Conservation (phyloP, 2,797 vertebrate genomes). For the Anableps anableps region DNA sequence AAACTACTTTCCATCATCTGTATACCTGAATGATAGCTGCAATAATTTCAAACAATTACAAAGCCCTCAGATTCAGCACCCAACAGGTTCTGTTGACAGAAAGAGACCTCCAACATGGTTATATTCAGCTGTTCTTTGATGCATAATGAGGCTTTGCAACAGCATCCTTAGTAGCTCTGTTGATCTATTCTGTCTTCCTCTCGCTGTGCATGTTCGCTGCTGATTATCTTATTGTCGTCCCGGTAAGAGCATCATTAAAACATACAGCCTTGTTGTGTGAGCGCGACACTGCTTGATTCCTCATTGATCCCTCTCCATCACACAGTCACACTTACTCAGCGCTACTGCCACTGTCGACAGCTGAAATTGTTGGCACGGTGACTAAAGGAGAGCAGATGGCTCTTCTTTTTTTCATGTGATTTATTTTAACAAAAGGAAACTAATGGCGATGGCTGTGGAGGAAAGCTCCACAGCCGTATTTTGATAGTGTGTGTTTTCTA, state of each 20-base stretch:
- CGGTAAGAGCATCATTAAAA: slow-evolving; percentile 50
- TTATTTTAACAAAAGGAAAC: slow-evolving; percentile 12
- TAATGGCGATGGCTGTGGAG: too few relatives aligned
- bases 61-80: neutral
- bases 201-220: slow-evolving; percentile 42
- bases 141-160: slow-evolving; percentile 11
- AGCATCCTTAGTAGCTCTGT: slow-evolving; percentile 8
- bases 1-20: neutral
- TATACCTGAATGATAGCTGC: neutral
- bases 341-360: slow-evolving; percentile 29
- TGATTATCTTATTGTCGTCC: slow-evolving; percentile 44
- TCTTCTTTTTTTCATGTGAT: slow-evolving; percentile 22
- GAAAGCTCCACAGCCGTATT: neutral
- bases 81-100: slow-evolving; percentile 9
- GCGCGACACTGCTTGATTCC: slow-evolving; percentile 31
- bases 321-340: slow-evolving; percentile 34
- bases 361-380: slow-evolving; percentile 23
- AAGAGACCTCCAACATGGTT: neutral
- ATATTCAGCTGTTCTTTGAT: slow-evolving; percentile 14
- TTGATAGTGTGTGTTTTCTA: neutral
- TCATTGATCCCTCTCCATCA: slow-evolving; percentile 53
- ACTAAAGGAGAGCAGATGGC: slow-evolving; percentile 38
- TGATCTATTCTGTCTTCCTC: slow-evolving; percentile 19
- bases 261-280: slow-evolving; percentile 32
- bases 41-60: slow-evolving; percentile 7